Evolutionary conservation across 2,888 invertebrate genomes (phyloP), one percentile per base, ranked within the genome.

Genomic region (Drosophila vallismaia): DNA sequence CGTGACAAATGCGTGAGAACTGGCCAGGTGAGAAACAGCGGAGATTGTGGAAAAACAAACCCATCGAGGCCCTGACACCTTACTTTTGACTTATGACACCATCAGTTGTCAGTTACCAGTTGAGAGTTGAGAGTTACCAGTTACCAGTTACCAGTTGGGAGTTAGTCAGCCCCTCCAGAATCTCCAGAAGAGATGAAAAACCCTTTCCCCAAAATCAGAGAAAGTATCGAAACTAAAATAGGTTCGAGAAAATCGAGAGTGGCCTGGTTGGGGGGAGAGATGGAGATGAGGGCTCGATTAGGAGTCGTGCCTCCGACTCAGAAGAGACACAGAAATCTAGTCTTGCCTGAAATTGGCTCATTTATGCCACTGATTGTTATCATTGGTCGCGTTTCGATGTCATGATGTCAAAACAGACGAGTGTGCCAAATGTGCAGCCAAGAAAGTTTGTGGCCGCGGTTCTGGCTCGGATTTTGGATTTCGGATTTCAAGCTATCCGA

Each of bases 401-500:
- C 40, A 42, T 19, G 71, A 76, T 77, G 59, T 38, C 56, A 14
- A 49, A 48, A 33, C 36, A 38, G 49, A 26, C 14, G 31, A 38
- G 36, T 85, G 82, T 83, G 76, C 82, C 86, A 78, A 80, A 82
- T 82, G 82, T 83, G 86, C 82, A 82, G 69, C 63, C 80, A 86
- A 70, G 71, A 81, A 75, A 71, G 52, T 51, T 76, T 67, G 50
- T 40, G 40, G 14, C 40, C n/a, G 40, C 40, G 40, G 62, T 84
- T 81, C 85, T 84, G 79, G 52, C 4, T 29, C 12, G 9, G 28
- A 33, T 19, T 50, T 14, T 1, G 14, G 14, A 19, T 26, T n/a
- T n/a, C n/a, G n/a, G n/a, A n/a, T n/a, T 51, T 4, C 42, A 14
- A 12, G 63, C 42, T 68, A 81, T 74, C 76, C 66, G 63, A 48